Evolutionary conservation across 2,113 vertebrate species (phyloP).

Genomic region (Calidris pugnax): DNA sequence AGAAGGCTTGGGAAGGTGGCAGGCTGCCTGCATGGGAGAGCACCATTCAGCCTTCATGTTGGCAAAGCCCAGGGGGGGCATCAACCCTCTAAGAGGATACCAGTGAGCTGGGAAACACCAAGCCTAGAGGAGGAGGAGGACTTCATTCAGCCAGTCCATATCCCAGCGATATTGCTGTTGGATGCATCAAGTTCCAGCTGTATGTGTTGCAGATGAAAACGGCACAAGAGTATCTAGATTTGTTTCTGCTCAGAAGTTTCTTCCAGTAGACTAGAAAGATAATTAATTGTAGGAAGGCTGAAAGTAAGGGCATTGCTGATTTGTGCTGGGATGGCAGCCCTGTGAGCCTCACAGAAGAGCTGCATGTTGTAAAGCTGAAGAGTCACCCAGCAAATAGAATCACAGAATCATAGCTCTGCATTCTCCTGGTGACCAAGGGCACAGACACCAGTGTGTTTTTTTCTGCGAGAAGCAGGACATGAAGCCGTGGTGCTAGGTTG

Average conservation of each 20-base stretch:
- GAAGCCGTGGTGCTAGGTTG: not conserved
- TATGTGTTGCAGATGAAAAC: not conserved
- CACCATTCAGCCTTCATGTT: not conserved
- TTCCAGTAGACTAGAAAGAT: not conserved
- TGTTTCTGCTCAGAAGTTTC: not conserved
- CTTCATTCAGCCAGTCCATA: not conserved
- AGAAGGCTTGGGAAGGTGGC: not conserved
- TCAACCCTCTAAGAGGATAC: rapidly evolving
- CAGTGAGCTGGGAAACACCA: not conserved
- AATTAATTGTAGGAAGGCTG: not conserved
- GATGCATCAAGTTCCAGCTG: not conserved
- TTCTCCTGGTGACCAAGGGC: not conserved
- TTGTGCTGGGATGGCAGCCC: not conserved
- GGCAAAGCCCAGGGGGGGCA: not conserved
- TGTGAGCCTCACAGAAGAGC: not conserved
- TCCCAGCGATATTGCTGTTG: not conserved
- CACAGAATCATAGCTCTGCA: not conserved
- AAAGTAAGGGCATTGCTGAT: not conserved
- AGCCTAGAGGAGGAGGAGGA: rapidly evolving
- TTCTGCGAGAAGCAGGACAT: not conserved
- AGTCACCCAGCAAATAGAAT: not conserved
- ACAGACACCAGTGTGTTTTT: rapidly evolving
- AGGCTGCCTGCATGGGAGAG: not conserved
- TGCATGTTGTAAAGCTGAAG: rapidly evolving
- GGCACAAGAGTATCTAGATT: not conserved